A percentile compares a stretch with the other conserved stretches of the same genome.
phyloP scores from a whole-genome alignment of 1,140 invertebrate species.

The Pectinophora gossypiella region DNA sequence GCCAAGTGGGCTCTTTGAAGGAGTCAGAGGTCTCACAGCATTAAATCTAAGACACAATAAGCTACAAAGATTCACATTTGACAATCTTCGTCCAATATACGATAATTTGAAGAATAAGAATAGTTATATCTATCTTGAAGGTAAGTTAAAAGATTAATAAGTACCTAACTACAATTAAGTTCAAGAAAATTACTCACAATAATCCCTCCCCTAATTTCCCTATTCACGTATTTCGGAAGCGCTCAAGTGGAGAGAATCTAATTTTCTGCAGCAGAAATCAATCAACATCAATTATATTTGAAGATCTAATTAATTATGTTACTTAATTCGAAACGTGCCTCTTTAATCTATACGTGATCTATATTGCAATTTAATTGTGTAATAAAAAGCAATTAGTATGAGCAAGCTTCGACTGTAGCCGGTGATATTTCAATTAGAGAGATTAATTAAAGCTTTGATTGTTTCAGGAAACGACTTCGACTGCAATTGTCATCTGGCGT shows the following conservation, averaged over 20 bases:
- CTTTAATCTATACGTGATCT: not conserved
- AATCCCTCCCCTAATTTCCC: too few species aligned
- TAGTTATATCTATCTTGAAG: conserved; percentile 83
- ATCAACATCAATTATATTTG: not conserved
- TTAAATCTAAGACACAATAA: conserved; percentile 84
- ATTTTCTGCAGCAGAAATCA: too few species aligned
- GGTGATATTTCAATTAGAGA: conserved; percentile 24
- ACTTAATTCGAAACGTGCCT: not conserved
- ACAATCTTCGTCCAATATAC: conserved; percentile 84
- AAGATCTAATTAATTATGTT: not conserved
- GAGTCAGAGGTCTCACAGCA: conserved; percentile 79
- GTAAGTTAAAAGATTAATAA: conserved; percentile 76
- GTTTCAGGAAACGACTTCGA: conserved; percentile 84
- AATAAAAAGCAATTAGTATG: conserved; percentile 30
- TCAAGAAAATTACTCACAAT: too few species aligned
- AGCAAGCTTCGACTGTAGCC: not conserved
- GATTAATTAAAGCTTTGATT: conserved; percentile 46
- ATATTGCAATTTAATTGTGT: conserved; percentile 11
- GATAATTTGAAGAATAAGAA: conserved; percentile 82
- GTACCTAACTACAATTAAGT: too few species aligned
- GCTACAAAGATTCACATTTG: conserved; percentile 82
- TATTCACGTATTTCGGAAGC: too few species aligned
- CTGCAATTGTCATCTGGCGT: conserved; percentile 86
- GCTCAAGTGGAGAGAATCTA: too few species aligned
- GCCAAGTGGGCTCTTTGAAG: conserved; percentile 79